Conservation (phyloP, 53 echinoderm and acorn worm species). For the Astropecten irregularis region DNA sequence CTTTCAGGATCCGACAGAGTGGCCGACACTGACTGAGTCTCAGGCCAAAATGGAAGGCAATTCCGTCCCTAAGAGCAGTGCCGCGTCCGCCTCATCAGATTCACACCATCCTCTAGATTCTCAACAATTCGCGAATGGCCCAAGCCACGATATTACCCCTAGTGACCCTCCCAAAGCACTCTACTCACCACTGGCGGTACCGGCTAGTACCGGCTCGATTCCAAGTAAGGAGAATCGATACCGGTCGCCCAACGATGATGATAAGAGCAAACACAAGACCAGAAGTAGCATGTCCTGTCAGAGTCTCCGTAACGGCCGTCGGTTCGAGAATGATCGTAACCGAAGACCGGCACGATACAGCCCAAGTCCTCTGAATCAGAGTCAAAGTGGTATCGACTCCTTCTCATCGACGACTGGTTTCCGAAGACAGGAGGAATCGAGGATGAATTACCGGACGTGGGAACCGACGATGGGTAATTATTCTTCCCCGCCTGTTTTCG, state of each 20-base stretch:
- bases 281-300: constrained; percentile 18
- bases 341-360: neutral
- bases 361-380: constrained; percentile 1
- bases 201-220: constrained; percentile 26
- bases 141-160: no score
- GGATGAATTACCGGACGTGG: neutral
- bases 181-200: neutral
- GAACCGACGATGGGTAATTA: neutral
- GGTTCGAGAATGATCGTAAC: neutral
- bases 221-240: constrained; percentile 3
- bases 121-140: constrained; percentile 2
- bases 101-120: neutral
- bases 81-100: neutral
- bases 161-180: no score
- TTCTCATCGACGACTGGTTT: neutral
- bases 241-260: neutral
- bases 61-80: neutral
- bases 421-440: neutral
- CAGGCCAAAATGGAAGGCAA: neutral
- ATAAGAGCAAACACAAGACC: neutral
- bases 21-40: constrained; percentile 38
- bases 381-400: neutral
- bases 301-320: constrained; percentile 2
- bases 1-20: constrained; percentile 26
- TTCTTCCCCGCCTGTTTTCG: neutral